Conservation (phyloP, 2,113 vertebrate species). For the Brienomyrus brachyistius region DNA sequence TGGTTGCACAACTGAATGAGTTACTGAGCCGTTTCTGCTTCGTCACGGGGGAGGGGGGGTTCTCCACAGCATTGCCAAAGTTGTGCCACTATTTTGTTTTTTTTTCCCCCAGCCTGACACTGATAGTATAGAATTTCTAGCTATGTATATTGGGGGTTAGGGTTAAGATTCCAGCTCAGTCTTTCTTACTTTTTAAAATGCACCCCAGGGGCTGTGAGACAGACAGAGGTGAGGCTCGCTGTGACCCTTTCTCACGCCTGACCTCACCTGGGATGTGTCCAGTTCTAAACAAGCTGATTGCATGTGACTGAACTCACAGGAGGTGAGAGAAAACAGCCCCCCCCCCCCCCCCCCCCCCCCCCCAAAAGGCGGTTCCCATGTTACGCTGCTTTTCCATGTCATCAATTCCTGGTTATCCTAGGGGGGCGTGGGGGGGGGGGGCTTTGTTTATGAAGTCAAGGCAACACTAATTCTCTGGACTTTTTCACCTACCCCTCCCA, state of each 20-base stretch:
- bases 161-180: not conserved
- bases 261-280: constrained; percentile 50
- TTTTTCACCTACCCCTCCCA: constrained; percentile 28
- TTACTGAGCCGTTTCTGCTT: not conserved
- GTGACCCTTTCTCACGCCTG: not conserved
- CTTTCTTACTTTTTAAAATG: not conserved
- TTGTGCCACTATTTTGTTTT: constrained; percentile 15
- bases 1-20: constrained; percentile 25
- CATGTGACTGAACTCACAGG: constrained; percentile 40
- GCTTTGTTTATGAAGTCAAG: constrained; percentile 32
- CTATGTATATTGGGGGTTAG: not conserved
- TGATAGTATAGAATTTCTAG: not conserved
- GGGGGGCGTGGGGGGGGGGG: not conserved
- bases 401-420: not conserved
- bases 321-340: constrained; percentile 47
- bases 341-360: constrained; percentile 37
- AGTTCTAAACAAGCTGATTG: constrained; percentile 37
- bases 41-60: constrained; percentile 16
- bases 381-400: constrained; percentile 17
- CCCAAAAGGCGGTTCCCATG: constrained; percentile 30
- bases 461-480: constrained; percentile 24
- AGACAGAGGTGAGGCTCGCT: not conserved
- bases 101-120: constrained; percentile 14
- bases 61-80: constrained; percentile 29
- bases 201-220: not conserved